These are phyloP conservation scores for Pantherophis vulpinus DNA, from an alignment of 2,797 vertebrate genomes.

Conservation along the genomic window DNA sequence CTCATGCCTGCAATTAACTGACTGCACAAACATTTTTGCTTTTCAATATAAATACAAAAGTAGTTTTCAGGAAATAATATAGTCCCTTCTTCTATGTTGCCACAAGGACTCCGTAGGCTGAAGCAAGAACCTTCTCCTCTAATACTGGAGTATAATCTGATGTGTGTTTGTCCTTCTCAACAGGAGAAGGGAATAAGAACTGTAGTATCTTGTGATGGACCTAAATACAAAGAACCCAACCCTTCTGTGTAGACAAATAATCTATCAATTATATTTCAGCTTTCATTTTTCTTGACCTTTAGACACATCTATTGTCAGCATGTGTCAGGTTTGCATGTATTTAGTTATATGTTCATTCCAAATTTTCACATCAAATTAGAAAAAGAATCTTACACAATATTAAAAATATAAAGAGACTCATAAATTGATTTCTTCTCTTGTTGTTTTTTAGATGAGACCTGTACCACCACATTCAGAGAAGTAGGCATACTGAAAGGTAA, in stretches of 20 bases:
- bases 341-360: too few relatives aligned
- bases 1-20: not conserved
- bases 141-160: not conserved
- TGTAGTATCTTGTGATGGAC: not conserved
- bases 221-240: not conserved
- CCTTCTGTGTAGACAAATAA: not conserved
- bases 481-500: not conserved
- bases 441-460: not conserved
- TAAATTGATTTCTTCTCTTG: not conserved
- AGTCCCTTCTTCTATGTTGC: not conserved
- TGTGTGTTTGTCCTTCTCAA: not conserved
- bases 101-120: not conserved
- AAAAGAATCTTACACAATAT: too few relatives aligned
- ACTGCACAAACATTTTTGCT: not conserved
- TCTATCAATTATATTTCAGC: not conserved
- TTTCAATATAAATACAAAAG: not conserved
- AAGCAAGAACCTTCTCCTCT: not conserved
- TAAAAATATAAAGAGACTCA: too few relatives aligned
- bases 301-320: too few relatives aligned
- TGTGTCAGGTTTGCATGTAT: too few relatives aligned
- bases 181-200: not conserved
- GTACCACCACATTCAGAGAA: not conserved
- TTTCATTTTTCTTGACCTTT: not conserved
- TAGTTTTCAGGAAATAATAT: not conserved
- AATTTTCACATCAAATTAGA: too few relatives aligned